A percentile compares a stretch with the other conserved stretches of the same genome.
These are phyloP conservation scores for Pantherophis vulpinus DNA, from an alignment of 2,797 vertebrate genomes.

Conservation along the genomic window DNA sequence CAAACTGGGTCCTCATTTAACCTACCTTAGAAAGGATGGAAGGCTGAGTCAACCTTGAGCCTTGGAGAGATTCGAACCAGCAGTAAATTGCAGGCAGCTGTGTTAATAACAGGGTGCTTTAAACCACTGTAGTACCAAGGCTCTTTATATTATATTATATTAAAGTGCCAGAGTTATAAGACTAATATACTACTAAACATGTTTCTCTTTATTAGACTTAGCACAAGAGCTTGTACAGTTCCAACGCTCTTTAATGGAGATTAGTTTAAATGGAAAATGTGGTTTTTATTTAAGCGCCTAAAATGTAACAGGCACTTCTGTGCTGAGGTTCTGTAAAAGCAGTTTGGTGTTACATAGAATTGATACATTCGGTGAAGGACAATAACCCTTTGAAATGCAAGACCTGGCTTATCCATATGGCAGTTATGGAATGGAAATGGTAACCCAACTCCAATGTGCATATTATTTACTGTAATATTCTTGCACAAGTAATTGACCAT, in stretches of 20 bases:
- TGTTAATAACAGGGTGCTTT: too few relatives aligned
- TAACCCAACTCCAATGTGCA: not conserved
- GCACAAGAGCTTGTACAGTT: conserved; percentile 51
- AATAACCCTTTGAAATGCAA: conserved; percentile 52
- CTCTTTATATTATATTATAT: too few relatives aligned
- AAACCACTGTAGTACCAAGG: too few relatives aligned
- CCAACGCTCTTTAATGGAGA: conserved; percentile 52
- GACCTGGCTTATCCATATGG: conserved; percentile 16
- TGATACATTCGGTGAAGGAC: conserved; percentile 39
- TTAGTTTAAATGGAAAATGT: conserved; percentile 54
- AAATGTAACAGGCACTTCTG: conserved; percentile 48
- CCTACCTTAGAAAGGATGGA: too few relatives aligned
- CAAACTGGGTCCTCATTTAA: too few relatives aligned
- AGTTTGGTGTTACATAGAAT: conserved; percentile 24
- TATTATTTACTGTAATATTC: conserved; percentile 7
- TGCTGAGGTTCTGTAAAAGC: conserved; percentile 44
- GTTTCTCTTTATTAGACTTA: conserved; percentile 44
- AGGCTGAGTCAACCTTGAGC: too few relatives aligned
- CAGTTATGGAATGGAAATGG: conserved; percentile 43
- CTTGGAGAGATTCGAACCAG: too few relatives aligned
- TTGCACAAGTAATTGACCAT: not conserved
- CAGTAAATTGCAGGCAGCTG: too few relatives aligned
- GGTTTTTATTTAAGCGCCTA: conserved; percentile 55
- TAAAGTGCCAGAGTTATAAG: conserved; percentile 37
- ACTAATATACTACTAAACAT: conserved; percentile 54